Conservation (phyloP, 2,797 vertebrate genomes). For the Dromococcyx pavoninus region DNA sequence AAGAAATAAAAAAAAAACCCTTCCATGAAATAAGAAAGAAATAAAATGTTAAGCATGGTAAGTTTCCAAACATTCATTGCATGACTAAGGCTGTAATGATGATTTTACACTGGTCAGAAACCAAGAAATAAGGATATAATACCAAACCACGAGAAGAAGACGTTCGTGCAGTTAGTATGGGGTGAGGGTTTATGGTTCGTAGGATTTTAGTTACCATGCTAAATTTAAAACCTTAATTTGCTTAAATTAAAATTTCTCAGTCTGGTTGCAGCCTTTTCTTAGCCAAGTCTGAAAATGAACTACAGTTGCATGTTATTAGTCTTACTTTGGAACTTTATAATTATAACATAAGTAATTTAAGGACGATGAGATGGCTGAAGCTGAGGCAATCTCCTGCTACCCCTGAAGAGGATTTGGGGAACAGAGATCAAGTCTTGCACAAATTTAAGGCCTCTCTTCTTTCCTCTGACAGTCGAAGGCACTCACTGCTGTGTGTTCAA, state of each 20-base stretch:
- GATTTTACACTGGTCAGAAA: background rate
- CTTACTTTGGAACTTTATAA: background rate
- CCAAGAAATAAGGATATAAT: background rate
- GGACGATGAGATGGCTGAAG: background rate
- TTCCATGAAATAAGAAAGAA: slow-evolving; percentile 16
- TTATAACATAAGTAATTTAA: background rate
- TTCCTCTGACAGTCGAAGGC: accelerated
- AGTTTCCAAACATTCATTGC: background rate
- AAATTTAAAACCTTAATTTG: slow-evolving; percentile 56
- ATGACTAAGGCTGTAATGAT: slow-evolving; percentile 32
- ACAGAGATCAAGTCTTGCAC: background rate
- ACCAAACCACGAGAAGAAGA: background rate
- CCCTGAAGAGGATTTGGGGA: background rate
- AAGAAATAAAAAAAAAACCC: background rate
- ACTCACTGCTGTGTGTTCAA: accelerated
- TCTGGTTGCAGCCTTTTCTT: slow-evolving; percentile 44
- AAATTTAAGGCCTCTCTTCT: background rate
- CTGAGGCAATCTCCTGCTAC: background rate
- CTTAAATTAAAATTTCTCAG: slow-evolving; percentile 45
- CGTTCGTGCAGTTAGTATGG: background rate
- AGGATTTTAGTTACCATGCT: slow-evolving; percentile 28
- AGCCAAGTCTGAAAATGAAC: slow-evolving; percentile 49
- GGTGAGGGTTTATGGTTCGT: background rate
- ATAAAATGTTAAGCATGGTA: background rate
- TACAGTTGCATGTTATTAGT: background rate